Evolutionary conservation across 1,140 invertebrate species (phyloP).

Genomic region (Hestina assimilis): DNA sequence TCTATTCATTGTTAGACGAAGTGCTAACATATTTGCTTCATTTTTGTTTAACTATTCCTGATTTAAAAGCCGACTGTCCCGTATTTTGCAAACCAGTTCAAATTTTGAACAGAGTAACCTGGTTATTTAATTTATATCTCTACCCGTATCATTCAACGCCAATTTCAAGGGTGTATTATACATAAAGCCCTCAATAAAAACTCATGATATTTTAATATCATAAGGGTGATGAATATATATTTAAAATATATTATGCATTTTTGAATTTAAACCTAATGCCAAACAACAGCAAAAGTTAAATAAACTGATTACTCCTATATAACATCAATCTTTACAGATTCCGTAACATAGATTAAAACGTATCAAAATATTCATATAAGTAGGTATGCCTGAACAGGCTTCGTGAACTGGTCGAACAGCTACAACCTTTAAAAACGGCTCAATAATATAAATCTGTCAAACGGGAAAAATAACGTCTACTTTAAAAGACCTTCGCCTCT

Average conservation of each 20-base stretch:
- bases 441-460: slow-evolving; percentile 39
- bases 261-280: not conserved
- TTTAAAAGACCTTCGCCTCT: slow-evolving; percentile 35
- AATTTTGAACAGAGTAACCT: too few relatives aligned
- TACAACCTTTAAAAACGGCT: slow-evolving; percentile 15
- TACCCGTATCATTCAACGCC: slow-evolving; percentile 6
- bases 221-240: not conserved
- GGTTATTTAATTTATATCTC: too few relatives aligned
- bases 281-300: too few relatives aligned
- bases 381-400: slow-evolving; percentile 14
- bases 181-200: not conserved
- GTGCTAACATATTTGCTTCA: too few relatives aligned
- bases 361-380: slow-evolving; percentile 33
- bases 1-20: too few relatives aligned
- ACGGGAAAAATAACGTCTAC: slow-evolving; percentile 38
- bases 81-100: too few relatives aligned
- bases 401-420: slow-evolving; percentile 8
- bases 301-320: too few relatives aligned
- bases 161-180: slow-evolving; percentile 5
- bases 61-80: too few relatives aligned
- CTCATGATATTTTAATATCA: not conserved
- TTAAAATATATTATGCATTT: not conserved
- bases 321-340: too few relatives aligned
- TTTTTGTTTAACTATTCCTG: too few relatives aligned
- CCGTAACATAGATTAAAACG: slow-evolving; percentile 4